phyloP scores from a whole-genome alignment of 2,113 vertebrate genomes.

The Sciurus niger region DNA sequence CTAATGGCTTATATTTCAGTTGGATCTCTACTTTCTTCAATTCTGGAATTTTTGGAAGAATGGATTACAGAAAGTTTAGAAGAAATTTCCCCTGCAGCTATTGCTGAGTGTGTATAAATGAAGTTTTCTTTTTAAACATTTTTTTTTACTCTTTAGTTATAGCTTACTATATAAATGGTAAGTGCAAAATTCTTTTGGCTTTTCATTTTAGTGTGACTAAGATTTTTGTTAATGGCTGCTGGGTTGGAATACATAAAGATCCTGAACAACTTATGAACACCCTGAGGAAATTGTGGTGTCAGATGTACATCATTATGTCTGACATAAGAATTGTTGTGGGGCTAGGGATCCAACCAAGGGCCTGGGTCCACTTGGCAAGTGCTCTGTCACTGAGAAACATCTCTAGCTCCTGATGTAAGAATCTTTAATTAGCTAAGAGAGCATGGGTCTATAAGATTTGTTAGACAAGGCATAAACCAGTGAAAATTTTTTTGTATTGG shows the following conservation, averaged over 20 bases:
- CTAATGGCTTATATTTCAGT: constrained; percentile 99
- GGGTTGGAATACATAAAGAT: constrained; percentile 99
- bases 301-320: constrained; percentile 99
- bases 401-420: constrained; percentile 11
- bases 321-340: constrained; percentile 89
- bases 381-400: not conserved
- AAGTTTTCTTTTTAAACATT: not conserved
- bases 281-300: constrained; percentile 95
- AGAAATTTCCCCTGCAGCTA: constrained; percentile 99
- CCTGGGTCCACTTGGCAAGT: not conserved
- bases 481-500: constrained; percentile 41
- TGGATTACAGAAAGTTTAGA: constrained; percentile 99
- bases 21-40: constrained; percentile 98
- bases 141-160: not conserved
- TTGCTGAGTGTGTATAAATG: constrained; percentile 94
- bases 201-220: constrained; percentile 94
- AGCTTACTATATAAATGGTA: constrained; percentile 25
- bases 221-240: constrained; percentile 99
- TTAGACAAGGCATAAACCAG: not conserved
- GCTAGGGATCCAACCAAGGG: not conserved
- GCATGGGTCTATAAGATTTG: not conserved
- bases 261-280: constrained; percentile 99
- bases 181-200: constrained; percentile 12
- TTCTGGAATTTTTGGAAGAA: constrained; percentile 99
- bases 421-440: not conserved